These are phyloP conservation scores for Drosophila koepferae DNA, from an alignment of 2,888 invertebrate genomes.

Conservation along the genomic window DNA sequence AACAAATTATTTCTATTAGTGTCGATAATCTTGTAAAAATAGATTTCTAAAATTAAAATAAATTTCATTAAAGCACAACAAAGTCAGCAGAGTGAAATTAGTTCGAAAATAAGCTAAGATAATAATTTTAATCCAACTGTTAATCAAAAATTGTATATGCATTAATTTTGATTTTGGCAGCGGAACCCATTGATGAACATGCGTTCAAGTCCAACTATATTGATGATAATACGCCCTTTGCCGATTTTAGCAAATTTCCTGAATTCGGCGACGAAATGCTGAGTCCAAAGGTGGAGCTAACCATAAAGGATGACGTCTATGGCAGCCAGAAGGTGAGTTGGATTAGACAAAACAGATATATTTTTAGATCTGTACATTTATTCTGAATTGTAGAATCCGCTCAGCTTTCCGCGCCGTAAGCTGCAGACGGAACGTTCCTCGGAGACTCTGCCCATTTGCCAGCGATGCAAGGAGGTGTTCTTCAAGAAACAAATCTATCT, in stretches of 20 bases:
- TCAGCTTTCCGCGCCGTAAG: conserved; percentile 80
- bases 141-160: conserved; percentile 6
- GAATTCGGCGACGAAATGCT: conserved; percentile 65
- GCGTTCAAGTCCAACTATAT: conserved; percentile 68
- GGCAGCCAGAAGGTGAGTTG: conserved; percentile 56
- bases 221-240: conserved; percentile 75
- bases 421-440: conserved; percentile 76
- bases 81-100: conserved; percentile 27
- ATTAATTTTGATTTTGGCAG: conserved; percentile 37
- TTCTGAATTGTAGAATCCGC: conserved; percentile 59
- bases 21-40: conserved; percentile 42
- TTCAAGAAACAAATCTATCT: conserved; percentile 80
- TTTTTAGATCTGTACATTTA: background rate
- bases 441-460: conserved; percentile 81
- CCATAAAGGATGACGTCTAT: conserved; percentile 64
- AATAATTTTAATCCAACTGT: conserved; percentile 6
- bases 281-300: conserved; percentile 67
- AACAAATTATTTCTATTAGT: conserved; percentile 29
- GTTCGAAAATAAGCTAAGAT: conserved; percentile 25
- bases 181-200: conserved; percentile 74
- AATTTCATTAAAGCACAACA: conserved; percentile 36
- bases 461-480: conserved; percentile 83
- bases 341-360: background rate
- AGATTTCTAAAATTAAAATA: conserved; percentile 51
- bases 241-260: conserved; percentile 69